Percentiles rank a stretch among this genome's conserved stretches.
These are phyloP conservation scores for Acrocephalus scirpaceus DNA, from an alignment of 2,797 vertebrate species.

Conservation along the genomic window DNA sequence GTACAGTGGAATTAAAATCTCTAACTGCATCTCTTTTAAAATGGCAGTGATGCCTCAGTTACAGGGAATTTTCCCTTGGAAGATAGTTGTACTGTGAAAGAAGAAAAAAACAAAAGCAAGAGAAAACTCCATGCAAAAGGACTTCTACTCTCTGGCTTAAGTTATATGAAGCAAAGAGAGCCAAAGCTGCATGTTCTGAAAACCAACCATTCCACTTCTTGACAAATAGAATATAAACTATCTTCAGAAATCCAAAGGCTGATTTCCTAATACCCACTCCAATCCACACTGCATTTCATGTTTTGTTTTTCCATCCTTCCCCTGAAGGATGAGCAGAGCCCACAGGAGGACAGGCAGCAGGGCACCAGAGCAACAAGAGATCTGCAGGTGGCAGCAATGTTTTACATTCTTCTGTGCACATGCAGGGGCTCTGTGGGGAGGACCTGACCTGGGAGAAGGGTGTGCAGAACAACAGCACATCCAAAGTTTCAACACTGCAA, in stretches of 20 bases:
- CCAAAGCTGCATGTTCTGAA: not conserved
- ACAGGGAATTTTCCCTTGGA: not conserved
- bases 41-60: not conserved
- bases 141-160: not conserved
- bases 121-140: not conserved
- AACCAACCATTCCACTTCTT: not conserved
- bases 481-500: not conserved
- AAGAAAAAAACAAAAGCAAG: not conserved
- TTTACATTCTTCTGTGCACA: not conserved
- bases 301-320: not conserved
- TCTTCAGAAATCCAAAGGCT: not conserved
- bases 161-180: not conserved
- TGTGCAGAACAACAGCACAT: not conserved
- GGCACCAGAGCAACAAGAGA: not conserved
- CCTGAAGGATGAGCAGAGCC: not conserved
- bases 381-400: constrained; percentile 47
- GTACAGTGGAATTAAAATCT: not conserved
- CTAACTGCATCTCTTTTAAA: not conserved
- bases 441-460: not conserved
- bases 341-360: not conserved
- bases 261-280: not conserved
- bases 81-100: not conserved
- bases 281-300: not conserved
- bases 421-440: not conserved
- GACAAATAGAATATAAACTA: not conserved